Conservation (phyloP, 2,113 vertebrate genomes). For the Balaeniceps rex region DNA sequence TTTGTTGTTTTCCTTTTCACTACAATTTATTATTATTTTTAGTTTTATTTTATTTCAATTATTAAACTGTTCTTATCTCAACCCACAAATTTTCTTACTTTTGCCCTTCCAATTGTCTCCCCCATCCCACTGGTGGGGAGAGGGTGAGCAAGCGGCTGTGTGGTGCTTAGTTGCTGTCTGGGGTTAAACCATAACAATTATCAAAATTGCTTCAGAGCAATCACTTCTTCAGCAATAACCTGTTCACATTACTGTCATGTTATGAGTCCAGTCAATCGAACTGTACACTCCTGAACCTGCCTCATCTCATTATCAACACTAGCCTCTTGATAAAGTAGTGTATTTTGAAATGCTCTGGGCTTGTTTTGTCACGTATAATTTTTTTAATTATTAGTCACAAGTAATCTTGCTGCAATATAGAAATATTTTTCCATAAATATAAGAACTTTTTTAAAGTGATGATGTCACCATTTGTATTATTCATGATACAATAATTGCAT, state of each 20-base stretch:
- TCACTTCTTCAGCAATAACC: not conserved
- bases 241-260: not conserved
- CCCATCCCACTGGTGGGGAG: too few relatives aligned
- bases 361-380: not conserved
- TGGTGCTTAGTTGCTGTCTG: too few relatives aligned
- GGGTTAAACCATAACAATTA: too few relatives aligned
- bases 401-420: not conserved
- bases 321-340: not conserved
- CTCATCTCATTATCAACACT: not conserved
- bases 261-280: not conserved
- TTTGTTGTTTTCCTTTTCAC: too few relatives aligned
- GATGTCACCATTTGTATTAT: not conserved
- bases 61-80: too few relatives aligned
- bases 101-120: too few relatives aligned
- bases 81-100: too few relatives aligned
- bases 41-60: too few relatives aligned
- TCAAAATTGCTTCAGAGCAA: not conserved
- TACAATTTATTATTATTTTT: too few relatives aligned
- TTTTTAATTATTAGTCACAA: not conserved
- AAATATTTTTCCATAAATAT: not conserved
- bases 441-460: not conserved
- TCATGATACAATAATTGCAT: rapidly evolving
- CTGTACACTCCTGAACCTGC: not conserved
- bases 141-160: too few relatives aligned
- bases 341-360: not conserved